Evolutionary conservation across 2,888 invertebrate genomes (phyloP).

Genomic region (Drosophila limbata): DNA sequence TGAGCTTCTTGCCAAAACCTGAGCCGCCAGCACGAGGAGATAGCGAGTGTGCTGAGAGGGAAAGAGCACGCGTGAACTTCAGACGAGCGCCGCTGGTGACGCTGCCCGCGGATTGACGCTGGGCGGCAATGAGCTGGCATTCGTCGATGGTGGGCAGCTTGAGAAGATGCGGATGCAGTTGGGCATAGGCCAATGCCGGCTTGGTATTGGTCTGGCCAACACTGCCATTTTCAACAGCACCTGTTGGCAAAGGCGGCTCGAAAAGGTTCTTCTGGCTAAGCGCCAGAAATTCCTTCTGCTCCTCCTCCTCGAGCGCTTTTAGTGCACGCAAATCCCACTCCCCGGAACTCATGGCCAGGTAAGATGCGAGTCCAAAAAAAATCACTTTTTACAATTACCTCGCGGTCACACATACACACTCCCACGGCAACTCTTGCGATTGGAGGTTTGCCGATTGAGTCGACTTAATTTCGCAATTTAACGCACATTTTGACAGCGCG

Average conservation of each 20-base stretch:
- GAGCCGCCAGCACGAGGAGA: slow-evolving; percentile 53
- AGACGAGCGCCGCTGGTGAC: slow-evolving; percentile 57
- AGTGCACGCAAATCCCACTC: slow-evolving; percentile 85
- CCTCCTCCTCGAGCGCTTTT: slow-evolving; percentile 85
- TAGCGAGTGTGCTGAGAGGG: slow-evolving; percentile 82
- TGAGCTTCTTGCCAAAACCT: slow-evolving; percentile 72
- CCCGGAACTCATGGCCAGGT: slow-evolving; percentile 83
- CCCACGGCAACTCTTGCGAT: background rate
- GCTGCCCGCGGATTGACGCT: slow-evolving; percentile 50
- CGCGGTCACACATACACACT: slow-evolving; percentile 1
- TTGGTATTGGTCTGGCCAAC: slow-evolving; percentile 20
- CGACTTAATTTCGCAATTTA: slow-evolving; percentile 34
- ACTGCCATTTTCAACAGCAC: slow-evolving; percentile 35
- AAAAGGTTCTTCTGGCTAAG: slow-evolving; percentile 83
- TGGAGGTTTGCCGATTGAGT: slow-evolving; percentile 7
- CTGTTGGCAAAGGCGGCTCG: slow-evolving; percentile 70
- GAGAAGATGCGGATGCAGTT: slow-evolving; percentile 81
- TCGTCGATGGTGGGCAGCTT: slow-evolving; percentile 84
- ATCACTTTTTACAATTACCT: slow-evolving; percentile 12
- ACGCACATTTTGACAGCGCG: slow-evolving; percentile 39
- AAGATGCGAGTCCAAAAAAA: background rate
- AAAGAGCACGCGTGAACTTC: slow-evolving; percentile 80
- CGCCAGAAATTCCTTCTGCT: slow-evolving; percentile 83
- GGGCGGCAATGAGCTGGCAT: slow-evolving; percentile 74
- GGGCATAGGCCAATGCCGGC: slow-evolving; percentile 69